These are phyloP conservation scores for Poeciliopsis gracilis DNA, from an alignment of 2,797 vertebrate genomes.

Conservation along the genomic window DNA sequence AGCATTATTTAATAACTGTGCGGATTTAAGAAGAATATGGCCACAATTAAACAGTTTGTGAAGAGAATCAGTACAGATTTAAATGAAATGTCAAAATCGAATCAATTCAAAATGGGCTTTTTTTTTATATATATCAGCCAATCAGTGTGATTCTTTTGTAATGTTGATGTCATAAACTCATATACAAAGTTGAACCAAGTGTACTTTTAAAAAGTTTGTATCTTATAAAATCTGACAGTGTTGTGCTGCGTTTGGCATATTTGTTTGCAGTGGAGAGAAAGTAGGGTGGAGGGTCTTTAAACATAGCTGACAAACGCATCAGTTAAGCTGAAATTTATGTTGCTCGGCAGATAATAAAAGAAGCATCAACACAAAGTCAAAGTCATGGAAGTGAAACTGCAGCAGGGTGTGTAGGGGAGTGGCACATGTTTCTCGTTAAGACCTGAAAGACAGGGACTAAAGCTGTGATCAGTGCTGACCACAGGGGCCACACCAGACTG, in stretches of 20 bases:
- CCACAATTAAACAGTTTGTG: neutral
- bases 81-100: neutral
- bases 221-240: neutral
- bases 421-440: constrained; percentile 49
- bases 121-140: neutral
- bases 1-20: neutral
- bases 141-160: neutral
- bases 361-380: constrained; percentile 6
- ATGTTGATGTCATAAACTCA: neutral
- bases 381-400: constrained; percentile 50
- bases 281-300: neutral
- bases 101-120: neutral
- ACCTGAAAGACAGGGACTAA: constrained; percentile 41
- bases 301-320: constrained; percentile 16
- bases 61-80: neutral
- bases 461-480: constrained; percentile 63
- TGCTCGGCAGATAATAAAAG: constrained; percentile 19
- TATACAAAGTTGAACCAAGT: neutral
- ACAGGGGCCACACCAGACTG: constrained; percentile 52
- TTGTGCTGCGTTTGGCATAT: neutral
- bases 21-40: neutral
- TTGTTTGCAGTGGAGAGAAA: neutral
- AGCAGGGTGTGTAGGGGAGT: constrained; percentile 65
- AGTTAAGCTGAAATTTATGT: neutral
- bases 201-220: neutral